Evolutionary conservation across 1,140 invertebrate species (phyloP).

Genomic region (Pteromalus puparum): DNA sequence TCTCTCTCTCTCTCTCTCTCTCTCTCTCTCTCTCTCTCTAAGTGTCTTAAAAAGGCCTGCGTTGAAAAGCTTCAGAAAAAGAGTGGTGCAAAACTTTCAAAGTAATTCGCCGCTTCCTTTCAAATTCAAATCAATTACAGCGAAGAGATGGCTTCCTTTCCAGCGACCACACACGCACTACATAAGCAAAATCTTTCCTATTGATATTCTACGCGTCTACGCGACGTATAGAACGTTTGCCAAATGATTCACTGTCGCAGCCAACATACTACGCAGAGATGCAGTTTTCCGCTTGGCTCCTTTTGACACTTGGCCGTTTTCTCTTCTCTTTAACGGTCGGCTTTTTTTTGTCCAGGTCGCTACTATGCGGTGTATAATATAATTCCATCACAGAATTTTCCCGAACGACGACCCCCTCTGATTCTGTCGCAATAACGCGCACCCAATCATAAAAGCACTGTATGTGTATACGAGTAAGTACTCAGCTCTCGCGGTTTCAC

Average conservation of each 20-base stretch:
- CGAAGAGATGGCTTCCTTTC: neutral
- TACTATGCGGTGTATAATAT: no score
- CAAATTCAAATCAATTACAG: neutral
- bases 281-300: neutral
- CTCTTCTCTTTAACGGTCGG: neutral
- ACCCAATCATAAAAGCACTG: neutral
- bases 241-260: conserved; percentile 14
- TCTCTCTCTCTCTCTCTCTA: no score
- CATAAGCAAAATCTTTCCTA: neutral
- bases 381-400: conserved; percentile 8
- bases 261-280: neutral
- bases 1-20: no score
- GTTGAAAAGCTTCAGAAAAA: neutral
- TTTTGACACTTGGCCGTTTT: neutral
- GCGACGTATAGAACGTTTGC: neutral
- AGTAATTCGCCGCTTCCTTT: neutral
- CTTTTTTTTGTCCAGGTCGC: no score
- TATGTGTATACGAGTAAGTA: no score
- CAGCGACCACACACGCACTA: no score
- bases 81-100: neutral
- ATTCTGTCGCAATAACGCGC: no score
- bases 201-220: neutral
- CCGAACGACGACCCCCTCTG: no score
- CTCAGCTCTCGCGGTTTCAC: conserved; percentile 36
- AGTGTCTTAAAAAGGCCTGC: neutral